Evolutionary conservation across 2,113 vertebrate genomes (phyloP), one percentile per base, ranked within the genome.

Genomic region (Etheostoma cragini): DNA sequence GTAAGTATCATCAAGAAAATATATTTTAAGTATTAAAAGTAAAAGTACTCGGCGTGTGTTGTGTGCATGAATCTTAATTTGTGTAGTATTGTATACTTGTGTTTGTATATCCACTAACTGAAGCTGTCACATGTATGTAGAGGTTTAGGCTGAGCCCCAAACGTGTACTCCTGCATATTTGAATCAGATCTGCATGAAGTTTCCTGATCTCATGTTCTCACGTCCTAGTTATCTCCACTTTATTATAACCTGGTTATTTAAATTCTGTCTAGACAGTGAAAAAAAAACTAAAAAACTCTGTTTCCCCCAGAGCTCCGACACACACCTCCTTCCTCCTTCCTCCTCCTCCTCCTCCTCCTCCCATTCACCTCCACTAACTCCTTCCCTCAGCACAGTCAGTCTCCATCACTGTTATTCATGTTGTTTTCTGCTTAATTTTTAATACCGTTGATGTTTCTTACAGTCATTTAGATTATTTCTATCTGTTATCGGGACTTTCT

Each of bases 371-470:
- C 68, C 67, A 66, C 47, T 38, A 21, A 62, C 49, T 63, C 26
- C 10, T 35, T 67, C 65, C 19, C 4, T 21, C 6, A 8, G 17
- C 5, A 42, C 12, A 1, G 11, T 13, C 42, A 6, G 21, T n/a
- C 35, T 45, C 15, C 21, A 15, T 42, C 21, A 5, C 21, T 0
- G 0, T 52, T 33, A 8, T 68, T 68, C 21, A 26, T 24, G 21
- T 38, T 54, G 17, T 60, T 45, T 54, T 66, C n/a, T 35, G 52
- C 53, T 50, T 26, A 22, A 66, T 66, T 72, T 68, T 77, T 26
- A 52, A 6, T 3, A 35, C 8, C 19, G 0, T n/a, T 50, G 61
- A 8, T 26, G 76, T 71, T 74, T 21, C 49, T 22, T 21, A 33
- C 11, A 76, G 65, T 24, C 24, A 14, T 80, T 80, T 33, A 1